Percentiles rank a stretch among this genome's conserved stretches.
Evolutionary conservation across 2,888 invertebrate genomes (phyloP).

Genomic region (Chalcosyrphus nemorum): DNA sequence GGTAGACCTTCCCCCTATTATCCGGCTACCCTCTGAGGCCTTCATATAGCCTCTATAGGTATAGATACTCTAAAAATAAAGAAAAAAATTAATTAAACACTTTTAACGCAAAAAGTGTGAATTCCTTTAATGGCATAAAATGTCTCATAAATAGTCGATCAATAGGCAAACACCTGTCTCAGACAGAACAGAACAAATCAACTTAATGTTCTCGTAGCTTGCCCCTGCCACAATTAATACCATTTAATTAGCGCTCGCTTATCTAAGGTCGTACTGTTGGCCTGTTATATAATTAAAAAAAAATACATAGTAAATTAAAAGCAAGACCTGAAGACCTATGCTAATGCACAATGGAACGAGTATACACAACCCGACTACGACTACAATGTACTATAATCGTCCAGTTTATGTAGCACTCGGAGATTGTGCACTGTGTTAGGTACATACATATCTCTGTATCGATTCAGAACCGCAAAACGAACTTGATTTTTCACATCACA

Average conservation of each 20-base stretch:
- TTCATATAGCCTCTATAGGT: no score
- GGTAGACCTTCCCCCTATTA: slow-evolving; percentile 29
- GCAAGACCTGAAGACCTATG: slow-evolving; percentile 41
- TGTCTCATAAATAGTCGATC: slow-evolving; percentile 48
- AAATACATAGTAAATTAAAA: slow-evolving; percentile 17
- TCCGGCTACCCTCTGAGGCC: no score
- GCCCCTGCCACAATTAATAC: slow-evolving; percentile 31
- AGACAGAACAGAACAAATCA: slow-evolving; percentile 37
- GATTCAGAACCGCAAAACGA: slow-evolving; percentile 46
- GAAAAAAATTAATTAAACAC: not conserved
- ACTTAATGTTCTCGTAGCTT: slow-evolving; percentile 6
- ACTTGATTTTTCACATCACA: slow-evolving; percentile 59
- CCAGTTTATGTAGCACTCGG: slow-evolving; percentile 3
- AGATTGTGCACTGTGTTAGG: slow-evolving; percentile 43
- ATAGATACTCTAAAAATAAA: not conserved
- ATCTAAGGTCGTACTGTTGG: slow-evolving; percentile 31
- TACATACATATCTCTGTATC: slow-evolving; percentile 18
- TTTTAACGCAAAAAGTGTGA: slow-evolving; percentile 2
- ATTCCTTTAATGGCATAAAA: slow-evolving; percentile 29
- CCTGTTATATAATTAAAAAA: slow-evolving; percentile 17
- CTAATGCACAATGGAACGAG: slow-evolving; percentile 19
- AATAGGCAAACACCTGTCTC: slow-evolving; percentile 59
- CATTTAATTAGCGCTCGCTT: slow-evolving; percentile 48
- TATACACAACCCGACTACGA: slow-evolving; percentile 10
- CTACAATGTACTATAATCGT: not conserved